Evolutionary conservation across 2,888 invertebrate genomes (phyloP).

Genomic region (Lepidonotus clava): DNA sequence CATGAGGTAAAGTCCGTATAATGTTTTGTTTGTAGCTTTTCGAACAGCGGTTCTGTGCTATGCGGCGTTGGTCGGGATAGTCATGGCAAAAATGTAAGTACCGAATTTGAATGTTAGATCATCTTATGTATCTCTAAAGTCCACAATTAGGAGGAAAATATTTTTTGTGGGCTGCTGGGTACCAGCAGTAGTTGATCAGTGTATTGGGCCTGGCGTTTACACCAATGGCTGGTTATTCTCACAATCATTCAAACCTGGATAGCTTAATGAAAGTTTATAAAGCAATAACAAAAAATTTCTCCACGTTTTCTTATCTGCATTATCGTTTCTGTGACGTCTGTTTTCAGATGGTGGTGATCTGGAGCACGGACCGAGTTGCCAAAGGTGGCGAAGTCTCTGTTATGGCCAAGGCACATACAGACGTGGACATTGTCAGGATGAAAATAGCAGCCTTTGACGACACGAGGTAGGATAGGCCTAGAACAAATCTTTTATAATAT

Average conservation of each 20-base stretch:
- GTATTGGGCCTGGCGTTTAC: not conserved
- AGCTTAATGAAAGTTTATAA: too few relatives aligned
- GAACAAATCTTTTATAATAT: not conserved
- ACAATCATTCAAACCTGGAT: too few relatives aligned
- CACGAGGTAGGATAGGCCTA: too few relatives aligned
- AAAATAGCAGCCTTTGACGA: constrained; percentile 78
- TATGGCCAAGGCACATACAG: constrained; percentile 79
- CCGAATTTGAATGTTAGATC: too few relatives aligned
- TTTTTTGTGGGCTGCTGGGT: too few relatives aligned
- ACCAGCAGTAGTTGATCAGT: too few relatives aligned
- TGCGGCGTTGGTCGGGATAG: constrained; percentile 80
- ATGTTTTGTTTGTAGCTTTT: constrained; percentile 66
- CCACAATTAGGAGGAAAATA: too few relatives aligned
- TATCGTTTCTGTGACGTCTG: not conserved
- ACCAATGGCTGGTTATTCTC: too few relatives aligned
- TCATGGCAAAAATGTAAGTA: constrained; percentile 79
- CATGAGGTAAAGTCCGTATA: too few relatives aligned
- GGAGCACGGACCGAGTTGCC: constrained; percentile 75
- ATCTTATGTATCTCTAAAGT: too few relatives aligned
- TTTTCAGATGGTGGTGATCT: constrained; percentile 77
- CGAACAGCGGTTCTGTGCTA: constrained; percentile 76
- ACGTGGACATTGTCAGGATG: constrained; percentile 77
- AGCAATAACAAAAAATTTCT: too few relatives aligned
- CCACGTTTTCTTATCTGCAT: too few relatives aligned
- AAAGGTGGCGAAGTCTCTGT: constrained; percentile 75